Percentiles rank a stretch among this genome's conserved stretches.
Evolutionary conservation across 2,888 invertebrate species (phyloP).

Genomic region (Lasius platythorax): DNA sequence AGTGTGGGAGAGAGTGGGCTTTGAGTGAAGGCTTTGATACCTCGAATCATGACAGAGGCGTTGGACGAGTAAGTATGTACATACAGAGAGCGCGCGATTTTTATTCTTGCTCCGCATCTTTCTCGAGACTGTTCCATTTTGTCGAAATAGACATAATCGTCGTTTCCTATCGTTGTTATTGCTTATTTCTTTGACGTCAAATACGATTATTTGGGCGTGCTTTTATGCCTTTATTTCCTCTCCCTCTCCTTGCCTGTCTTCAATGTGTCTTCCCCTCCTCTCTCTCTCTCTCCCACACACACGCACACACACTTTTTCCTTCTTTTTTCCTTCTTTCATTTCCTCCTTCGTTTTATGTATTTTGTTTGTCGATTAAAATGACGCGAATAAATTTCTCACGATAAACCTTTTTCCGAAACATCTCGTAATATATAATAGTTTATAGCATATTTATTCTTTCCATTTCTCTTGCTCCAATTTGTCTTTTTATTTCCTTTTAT

Average conservation of each 20-base stretch:
- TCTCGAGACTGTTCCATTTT: slow-evolving; percentile 27
- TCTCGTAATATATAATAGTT: background rate
- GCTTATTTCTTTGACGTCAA: background rate
- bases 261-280: background rate
- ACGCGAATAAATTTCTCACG: background rate
- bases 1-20: slow-evolving; percentile 93
- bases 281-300: background rate
- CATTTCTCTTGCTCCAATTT: slow-evolving; percentile 10
- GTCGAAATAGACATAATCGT: background rate
- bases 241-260: too few species aligned
- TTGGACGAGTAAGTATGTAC: slow-evolving; percentile 94
- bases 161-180: background rate
- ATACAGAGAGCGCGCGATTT: background rate
- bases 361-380: background rate
- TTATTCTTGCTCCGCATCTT: background rate
- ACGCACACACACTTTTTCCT: too few species aligned
- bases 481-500: background rate
- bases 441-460: background rate
- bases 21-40: slow-evolving; percentile 94
- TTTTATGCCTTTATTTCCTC: background rate
- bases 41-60: slow-evolving; percentile 96
- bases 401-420: background rate
- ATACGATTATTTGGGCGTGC: background rate
- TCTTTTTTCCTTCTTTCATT: background rate
- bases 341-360: background rate